Percentiles rank a stretch among this genome's conserved stretches.
Conservation (phyloP, 2,888 invertebrate species). For the Hecatera dysodea region DNA sequence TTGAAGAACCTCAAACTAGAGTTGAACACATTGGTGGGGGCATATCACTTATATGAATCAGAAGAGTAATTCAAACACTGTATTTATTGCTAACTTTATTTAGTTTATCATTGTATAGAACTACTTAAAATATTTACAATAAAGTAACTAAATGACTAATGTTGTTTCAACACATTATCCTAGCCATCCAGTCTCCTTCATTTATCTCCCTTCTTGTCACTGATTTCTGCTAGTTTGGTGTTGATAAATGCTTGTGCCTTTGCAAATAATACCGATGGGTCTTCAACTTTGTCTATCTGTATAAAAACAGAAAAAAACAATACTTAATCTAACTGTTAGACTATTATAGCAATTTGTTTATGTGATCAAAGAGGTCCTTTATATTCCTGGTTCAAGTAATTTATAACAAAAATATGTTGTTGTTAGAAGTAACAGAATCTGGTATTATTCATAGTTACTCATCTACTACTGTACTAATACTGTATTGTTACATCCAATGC, state of each 20-base stretch:
- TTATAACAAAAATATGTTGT: neutral
- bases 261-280: slow-evolving; percentile 93
- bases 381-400: slow-evolving; percentile 80
- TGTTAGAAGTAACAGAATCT: neutral
- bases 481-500: neutral
- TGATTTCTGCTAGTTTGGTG: slow-evolving; percentile 88
- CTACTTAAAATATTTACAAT: slow-evolving; percentile 84
- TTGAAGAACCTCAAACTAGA: slow-evolving; percentile 97
- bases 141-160: slow-evolving; percentile 67
- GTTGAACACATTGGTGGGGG: slow-evolving; percentile 97
- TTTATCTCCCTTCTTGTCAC: slow-evolving; percentile 79
- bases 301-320: slow-evolving; percentile 68
- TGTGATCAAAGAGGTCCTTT: slow-evolving; percentile 14
- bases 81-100: slow-evolving; percentile 76
- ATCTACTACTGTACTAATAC: too few species aligned
- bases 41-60: slow-evolving; percentile 90
- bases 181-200: slow-evolving; percentile 58
- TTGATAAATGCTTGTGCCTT: slow-evolving; percentile 93
- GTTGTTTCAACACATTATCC: slow-evolving; percentile 44
- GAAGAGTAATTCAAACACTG: slow-evolving; percentile 69
- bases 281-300: slow-evolving; percentile 96
- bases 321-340: neutral
- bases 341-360: neutral
- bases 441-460: neutral
- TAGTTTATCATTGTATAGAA: slow-evolving; percentile 78